Percentiles rank a stretch among this genome's conserved stretches.
phyloP scores from a whole-genome alignment of 2,113 vertebrate genomes.

The Sula dactylatra region DNA sequence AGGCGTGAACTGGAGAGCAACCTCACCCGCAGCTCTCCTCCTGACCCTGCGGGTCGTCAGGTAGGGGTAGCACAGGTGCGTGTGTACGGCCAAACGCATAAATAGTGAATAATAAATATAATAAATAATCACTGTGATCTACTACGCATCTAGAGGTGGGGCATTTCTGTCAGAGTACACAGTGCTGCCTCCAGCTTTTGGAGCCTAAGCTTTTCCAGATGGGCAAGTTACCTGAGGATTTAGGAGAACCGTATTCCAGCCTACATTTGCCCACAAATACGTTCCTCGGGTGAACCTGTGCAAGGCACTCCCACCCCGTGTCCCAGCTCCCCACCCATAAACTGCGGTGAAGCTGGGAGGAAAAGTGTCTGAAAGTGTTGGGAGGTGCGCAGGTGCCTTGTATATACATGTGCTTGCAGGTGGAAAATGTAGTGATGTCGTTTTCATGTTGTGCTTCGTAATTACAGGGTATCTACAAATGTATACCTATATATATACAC shows the following conservation, averaged over 20 bases:
- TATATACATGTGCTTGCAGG: too few species aligned
- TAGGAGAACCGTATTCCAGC: not conserved
- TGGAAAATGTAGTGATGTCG: not conserved
- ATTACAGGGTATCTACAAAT: not conserved
- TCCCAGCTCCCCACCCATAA: not conserved
- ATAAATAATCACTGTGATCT: not conserved
- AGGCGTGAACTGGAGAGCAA: accelerated
- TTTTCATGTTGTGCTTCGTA: not conserved
- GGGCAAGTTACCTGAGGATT: not conserved
- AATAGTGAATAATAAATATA: not conserved
- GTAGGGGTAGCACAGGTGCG: not conserved
- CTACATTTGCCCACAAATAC: not conserved
- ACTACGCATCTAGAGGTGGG: not conserved
- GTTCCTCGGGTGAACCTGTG: not conserved
- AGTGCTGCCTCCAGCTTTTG: not conserved
- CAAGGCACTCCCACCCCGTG: not conserved
- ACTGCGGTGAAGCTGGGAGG: not conserved
- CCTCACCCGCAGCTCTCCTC: accelerated
- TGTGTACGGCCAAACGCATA: accelerated
- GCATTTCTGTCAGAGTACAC: not conserved
- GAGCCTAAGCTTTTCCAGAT: not conserved
- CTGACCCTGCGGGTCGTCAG: accelerated
- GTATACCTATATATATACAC: not conserved
- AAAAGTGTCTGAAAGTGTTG: not conserved
- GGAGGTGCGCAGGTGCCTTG: too few species aligned